These are phyloP conservation scores for Drosophila nasuta DNA, from an alignment of 1,140 invertebrate species.

Conservation along the genomic window DNA sequence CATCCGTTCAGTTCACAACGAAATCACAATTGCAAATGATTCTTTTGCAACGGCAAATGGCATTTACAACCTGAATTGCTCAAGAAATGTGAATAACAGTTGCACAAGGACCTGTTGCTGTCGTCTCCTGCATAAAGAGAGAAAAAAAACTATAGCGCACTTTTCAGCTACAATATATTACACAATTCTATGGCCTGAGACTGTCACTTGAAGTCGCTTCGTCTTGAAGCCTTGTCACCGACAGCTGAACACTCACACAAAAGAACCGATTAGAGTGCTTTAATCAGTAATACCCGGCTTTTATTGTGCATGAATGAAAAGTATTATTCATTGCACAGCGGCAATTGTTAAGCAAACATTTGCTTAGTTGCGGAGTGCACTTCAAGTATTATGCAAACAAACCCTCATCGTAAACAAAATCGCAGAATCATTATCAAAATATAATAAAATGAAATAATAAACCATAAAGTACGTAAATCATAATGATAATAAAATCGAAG, in stretches of 20 bases:
- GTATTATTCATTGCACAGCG: neutral
- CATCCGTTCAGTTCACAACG: slow-evolving; percentile 31
- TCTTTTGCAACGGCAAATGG: slow-evolving; percentile 2
- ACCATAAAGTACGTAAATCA: no score
- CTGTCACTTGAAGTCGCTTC: slow-evolving; percentile 4
- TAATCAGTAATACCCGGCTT: neutral
- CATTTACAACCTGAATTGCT: neutral
- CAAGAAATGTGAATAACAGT: slow-evolving; percentile 14
- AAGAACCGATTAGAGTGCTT: neutral
- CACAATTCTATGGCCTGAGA: slow-evolving; percentile 1
- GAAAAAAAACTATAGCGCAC: slow-evolving; percentile 1
- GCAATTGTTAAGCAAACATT: neutral
- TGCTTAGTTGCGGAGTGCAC: neutral
- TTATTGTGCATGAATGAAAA: neutral
- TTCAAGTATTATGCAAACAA: neutral
- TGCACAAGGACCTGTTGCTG: slow-evolving; percentile 15
- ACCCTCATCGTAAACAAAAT: neutral
- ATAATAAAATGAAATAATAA: neutral
- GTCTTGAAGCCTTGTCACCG: neutral
- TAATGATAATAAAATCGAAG: no score
- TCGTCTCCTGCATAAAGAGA: neutral
- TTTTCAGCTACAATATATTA: slow-evolving; percentile 23
- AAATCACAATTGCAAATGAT: slow-evolving; percentile 51
- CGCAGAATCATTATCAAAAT: neutral
- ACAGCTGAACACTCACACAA: neutral